phyloP scores from a whole-genome alignment of 2,888 invertebrate genomes.

The Athrips mouffetella region DNA sequence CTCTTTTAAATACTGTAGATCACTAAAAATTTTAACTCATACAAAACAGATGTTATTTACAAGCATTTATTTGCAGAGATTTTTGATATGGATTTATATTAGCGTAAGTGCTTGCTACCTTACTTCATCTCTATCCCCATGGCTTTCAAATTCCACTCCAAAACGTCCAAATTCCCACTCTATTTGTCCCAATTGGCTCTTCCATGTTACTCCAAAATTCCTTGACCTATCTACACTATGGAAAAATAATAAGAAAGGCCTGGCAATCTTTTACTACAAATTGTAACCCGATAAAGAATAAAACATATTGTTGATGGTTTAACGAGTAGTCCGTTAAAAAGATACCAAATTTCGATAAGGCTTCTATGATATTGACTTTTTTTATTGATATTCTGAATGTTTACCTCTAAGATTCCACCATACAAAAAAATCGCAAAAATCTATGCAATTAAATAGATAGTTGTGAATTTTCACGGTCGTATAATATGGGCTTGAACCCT shows the following conservation, averaged over 20 bases:
- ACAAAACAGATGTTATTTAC: slow-evolving; percentile 17
- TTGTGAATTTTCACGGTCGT: no score
- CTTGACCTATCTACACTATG: slow-evolving; percentile 22
- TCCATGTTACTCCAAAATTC: slow-evolving; percentile 17
- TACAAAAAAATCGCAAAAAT: no score
- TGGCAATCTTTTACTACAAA: no score
- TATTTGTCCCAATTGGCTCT: slow-evolving; percentile 14
- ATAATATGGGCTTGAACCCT: no score
- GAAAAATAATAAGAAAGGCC: slow-evolving; percentile 24
- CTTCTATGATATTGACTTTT: no score
- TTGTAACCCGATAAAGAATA: no score
- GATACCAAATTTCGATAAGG: no score
- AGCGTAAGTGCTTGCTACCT: slow-evolving; percentile 30
- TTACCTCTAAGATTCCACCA: no score
- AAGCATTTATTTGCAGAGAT: slow-evolving; percentile 25
- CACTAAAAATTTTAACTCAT: background rate
- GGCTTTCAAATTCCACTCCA: slow-evolving; percentile 27
- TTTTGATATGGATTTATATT: slow-evolving; percentile 22
- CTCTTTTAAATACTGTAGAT: background rate
- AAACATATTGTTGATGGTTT: no score
- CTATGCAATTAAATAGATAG: no score
- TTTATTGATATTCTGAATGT: no score
- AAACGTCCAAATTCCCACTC: slow-evolving; percentile 10
- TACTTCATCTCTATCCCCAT: slow-evolving; percentile 43
- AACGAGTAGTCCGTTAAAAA: no score